Base-by-base conservation (phyloP, 2,113 vertebrate genomes). In the Alaudala cheleensis region DNA sequence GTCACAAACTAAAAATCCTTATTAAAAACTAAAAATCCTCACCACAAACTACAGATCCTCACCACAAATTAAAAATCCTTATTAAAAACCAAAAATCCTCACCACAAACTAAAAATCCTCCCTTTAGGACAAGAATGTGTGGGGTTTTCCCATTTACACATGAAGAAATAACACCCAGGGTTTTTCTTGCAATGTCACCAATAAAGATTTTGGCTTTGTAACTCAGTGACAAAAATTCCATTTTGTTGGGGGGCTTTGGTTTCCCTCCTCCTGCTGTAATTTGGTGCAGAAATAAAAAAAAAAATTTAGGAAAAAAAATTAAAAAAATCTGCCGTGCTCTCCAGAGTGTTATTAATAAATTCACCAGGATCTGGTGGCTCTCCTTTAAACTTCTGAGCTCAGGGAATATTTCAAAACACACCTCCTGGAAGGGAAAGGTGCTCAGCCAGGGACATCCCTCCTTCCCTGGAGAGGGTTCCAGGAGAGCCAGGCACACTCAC, bases 361-460 rank as follows among this genome's bases (percentile, higher is more conserved):
- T 57, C 94, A 14, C 0, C 7, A 18, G 66, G 81, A 81, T 56
- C 77, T 61, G 42, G 53, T 84, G 86, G 61, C 54, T 84, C 28
- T 14, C 53, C 24, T 82, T 96, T 67, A 87, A 92, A 85, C 70
- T 88, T 69, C 93, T 64, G 81, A 90, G 90, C 1, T 0, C 81
- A 90, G 87, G 78, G 78, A 76, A 56, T 28, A 57, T 91, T 92
- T 91, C 89, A 82, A 91, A 95, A 73, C 86, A 12, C 1, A 0
- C 58, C 87, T 86, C 85, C 94, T 96, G 88, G 49, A 70, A 87
- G 91, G 84, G 22, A 57, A 54, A 90, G 81, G 74, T 25, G 1
- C 87, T 65, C 25, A 0, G 31, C 66, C n/a, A 85, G 93, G 50
- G 37, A 66, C 54, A 42, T 12, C 42, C 6, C 60, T 51, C 42